These are phyloP conservation scores for Cyanoderma ruficeps DNA, from an alignment of 2,113 vertebrate genomes.

Conservation along the genomic window DNA sequence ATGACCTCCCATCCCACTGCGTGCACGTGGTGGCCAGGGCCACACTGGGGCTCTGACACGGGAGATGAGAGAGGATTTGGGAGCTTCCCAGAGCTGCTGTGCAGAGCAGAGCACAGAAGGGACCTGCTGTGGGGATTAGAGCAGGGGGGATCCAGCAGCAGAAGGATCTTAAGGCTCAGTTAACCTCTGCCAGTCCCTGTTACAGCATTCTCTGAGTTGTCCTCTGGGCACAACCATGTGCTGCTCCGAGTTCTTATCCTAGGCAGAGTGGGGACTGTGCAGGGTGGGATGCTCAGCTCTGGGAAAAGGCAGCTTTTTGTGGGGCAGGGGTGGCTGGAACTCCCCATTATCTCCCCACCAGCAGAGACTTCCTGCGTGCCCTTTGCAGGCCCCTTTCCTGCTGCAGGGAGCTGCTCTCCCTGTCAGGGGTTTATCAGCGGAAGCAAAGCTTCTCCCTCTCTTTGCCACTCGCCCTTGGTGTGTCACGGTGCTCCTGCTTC, in stretches of 20 bases:
- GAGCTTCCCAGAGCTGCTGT: neutral
- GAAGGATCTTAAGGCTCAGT: neutral
- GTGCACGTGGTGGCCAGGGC: rapidly evolving
- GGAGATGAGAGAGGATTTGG: neutral
- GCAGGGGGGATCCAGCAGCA: neutral
- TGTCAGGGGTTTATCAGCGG: neutral
- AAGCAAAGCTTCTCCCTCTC: neutral
- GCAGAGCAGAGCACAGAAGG: neutral
- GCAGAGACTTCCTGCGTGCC: neutral
- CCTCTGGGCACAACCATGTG: rapidly evolving
- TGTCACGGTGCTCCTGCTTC: neutral
- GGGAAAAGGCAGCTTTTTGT: neutral
- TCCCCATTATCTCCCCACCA: neutral
- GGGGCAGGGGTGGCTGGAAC: neutral
- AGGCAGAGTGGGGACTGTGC: neutral
- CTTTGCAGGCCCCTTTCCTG: constrained; percentile 8
- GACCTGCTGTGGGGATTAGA: neutral
- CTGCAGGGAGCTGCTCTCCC: neutral
- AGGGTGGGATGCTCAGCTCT: neutral
- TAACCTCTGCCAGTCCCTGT: neutral
- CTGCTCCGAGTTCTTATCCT: neutral
- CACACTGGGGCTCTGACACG: rapidly evolving
- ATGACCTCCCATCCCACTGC: neutral
- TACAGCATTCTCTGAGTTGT: rapidly evolving
- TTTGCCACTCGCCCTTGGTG: rapidly evolving